Evolutionary conservation across 1,140 invertebrate genomes (phyloP).

Genomic region (Monochamus saltuarius): DNA sequence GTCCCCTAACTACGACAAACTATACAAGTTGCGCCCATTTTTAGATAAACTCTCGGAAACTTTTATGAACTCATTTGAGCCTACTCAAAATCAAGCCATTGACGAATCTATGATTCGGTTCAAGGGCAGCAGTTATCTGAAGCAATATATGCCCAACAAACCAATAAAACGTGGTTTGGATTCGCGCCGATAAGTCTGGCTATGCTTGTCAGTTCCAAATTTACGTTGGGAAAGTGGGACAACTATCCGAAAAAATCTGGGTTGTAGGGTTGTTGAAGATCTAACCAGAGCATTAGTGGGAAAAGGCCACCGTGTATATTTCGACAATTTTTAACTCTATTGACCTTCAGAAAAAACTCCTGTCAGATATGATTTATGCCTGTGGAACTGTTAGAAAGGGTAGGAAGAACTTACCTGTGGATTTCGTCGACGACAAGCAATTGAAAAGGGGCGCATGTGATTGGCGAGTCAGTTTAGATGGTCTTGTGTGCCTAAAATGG

Average conservation of each 20-base stretch:
- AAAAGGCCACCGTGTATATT: conserved; percentile 43
- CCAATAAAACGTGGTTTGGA: conserved; percentile 54
- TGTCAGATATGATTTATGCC: conserved; percentile 43
- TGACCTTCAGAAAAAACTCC: conserved; percentile 30
- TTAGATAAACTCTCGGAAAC: conserved; percentile 4
- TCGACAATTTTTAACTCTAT: conserved; percentile 41
- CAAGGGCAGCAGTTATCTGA: conserved; percentile 34
- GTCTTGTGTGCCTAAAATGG: conserved; percentile 47
- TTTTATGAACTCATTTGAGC: background rate
- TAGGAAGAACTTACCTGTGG: conserved; percentile 34
- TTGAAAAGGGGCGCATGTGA: too few relatives aligned
- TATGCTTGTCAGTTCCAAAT: conserved; percentile 52
- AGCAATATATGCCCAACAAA: conserved; percentile 44
- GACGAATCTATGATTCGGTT: conserved; percentile 50
- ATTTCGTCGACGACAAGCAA: too few relatives aligned
- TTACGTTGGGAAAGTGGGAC: conserved; percentile 43
- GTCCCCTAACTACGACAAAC: conserved; percentile 35
- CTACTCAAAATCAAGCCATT: conserved; percentile 11
- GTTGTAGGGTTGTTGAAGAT: conserved; percentile 44
- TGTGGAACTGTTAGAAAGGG: conserved; percentile 22
- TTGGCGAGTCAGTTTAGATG: too few relatives aligned
- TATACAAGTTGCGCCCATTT: conserved; percentile 30
- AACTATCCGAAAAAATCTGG: conserved; percentile 44
- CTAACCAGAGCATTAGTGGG: conserved; percentile 38
- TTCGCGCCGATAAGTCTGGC: conserved; percentile 13